Conservation (phyloP, 2,888 invertebrate species). For the Clitarchus hookeri region DNA sequence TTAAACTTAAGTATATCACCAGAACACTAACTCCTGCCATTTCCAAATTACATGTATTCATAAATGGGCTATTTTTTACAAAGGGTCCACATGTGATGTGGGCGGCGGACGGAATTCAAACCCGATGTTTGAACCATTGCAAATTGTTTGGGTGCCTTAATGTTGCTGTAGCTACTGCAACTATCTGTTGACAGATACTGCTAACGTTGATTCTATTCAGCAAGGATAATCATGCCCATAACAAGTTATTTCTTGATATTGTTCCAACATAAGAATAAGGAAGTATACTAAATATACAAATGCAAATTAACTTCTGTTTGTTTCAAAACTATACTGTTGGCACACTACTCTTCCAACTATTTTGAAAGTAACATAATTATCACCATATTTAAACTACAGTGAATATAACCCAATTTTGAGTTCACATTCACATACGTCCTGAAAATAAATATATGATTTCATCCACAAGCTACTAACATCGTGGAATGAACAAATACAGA, state of each 20-base stretch:
- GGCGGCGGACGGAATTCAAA: constrained; percentile 34
- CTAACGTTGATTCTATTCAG: background rate
- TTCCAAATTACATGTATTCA: background rate
- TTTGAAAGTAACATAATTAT: background rate
- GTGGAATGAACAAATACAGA: constrained; percentile 27
- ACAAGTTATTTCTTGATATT: background rate
- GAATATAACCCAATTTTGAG: too few species aligned
- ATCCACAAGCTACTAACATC: constrained; percentile 18
- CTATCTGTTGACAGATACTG: background rate
- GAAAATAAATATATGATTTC: constrained; percentile 18
- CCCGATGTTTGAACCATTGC: constrained; percentile 32
- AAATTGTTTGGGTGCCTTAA: background rate
- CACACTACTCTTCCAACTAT: background rate
- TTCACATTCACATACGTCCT: too few species aligned
- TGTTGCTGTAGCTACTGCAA: background rate
- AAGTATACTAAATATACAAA: background rate
- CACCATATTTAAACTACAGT: too few species aligned
- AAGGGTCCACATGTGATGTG: background rate
- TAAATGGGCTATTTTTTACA: constrained; percentile 11
- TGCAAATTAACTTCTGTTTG: background rate
- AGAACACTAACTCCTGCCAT: background rate
- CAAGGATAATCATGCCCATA: background rate
- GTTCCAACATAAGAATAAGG: background rate
- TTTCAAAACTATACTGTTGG: background rate
- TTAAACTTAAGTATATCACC: background rate